A percentile compares a stretch with the other conserved stretches of the same genome.
Evolutionary conservation across 2,888 invertebrate species (phyloP).

Genomic region (Xestia xanthographa): DNA sequence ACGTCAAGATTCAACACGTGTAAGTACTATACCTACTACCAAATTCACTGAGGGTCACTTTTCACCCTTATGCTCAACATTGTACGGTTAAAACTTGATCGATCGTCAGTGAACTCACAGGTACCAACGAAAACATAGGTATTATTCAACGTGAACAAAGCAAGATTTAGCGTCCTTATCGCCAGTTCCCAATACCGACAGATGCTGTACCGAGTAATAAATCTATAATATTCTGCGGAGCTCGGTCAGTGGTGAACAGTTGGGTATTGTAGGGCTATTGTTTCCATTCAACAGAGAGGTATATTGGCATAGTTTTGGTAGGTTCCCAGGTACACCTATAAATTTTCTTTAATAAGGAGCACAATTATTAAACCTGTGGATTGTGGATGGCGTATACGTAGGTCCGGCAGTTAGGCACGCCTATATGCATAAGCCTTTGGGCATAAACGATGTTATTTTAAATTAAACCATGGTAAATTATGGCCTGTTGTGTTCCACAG

Average conservation of each 20-base stretch:
- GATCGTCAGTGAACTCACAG: too few species aligned
- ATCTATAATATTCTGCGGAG: constrained; percentile 11
- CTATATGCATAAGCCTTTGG: background rate
- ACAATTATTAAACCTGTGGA: background rate
- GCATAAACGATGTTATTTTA: background rate
- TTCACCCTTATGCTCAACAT: too few species aligned
- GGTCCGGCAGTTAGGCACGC: background rate
- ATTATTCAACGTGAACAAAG: constrained; percentile 31
- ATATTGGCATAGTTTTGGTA: background rate
- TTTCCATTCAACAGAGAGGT: constrained; percentile 20
- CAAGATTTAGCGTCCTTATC: constrained; percentile 27
- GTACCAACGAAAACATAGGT: background rate
- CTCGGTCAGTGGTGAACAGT: constrained; percentile 17
- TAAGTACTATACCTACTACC: background rate
- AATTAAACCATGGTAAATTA: background rate
- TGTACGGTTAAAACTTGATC: too few species aligned
- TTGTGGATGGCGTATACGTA: background rate
- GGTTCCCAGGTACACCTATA: background rate
- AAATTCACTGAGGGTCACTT: too few species aligned
- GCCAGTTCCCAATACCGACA: background rate
- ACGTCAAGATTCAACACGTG: background rate
- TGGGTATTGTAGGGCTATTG: constrained; percentile 27
- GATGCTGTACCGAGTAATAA: constrained; percentile 31
- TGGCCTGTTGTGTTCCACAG: too few species aligned
- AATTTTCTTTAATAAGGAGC: background rate